Conservation (phyloP, 1,140 invertebrate species). For the Cydia amplana region DNA sequence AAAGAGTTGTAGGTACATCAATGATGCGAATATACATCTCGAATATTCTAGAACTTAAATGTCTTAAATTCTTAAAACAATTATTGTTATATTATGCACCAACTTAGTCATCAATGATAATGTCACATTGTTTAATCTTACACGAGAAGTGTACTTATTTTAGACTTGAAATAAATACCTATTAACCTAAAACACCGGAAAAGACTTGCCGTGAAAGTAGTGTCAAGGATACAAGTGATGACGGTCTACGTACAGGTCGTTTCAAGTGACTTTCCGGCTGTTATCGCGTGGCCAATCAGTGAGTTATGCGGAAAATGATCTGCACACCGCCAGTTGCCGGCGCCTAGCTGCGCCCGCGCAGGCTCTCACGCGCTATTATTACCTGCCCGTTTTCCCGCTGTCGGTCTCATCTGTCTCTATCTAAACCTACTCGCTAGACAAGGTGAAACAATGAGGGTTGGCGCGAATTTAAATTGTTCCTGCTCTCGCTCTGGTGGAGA, state of each 20-base stretch:
- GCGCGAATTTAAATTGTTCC: constrained; percentile 17
- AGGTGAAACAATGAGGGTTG: constrained; percentile 14
- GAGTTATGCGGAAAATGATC: constrained; percentile 28
- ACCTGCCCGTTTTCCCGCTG: constrained; percentile 24
- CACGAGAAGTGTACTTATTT: not conserved
- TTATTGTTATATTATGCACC: too few relatives aligned
- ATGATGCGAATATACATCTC: too few relatives aligned
- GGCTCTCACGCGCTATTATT: constrained; percentile 21
- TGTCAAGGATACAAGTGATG: not conserved
- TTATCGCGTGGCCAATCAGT: constrained; percentile 23
- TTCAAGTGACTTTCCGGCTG: constrained; percentile 15
- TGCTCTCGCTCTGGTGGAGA: constrained; percentile 40
- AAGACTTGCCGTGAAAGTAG: not conserved
- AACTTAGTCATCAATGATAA: too few relatives aligned
- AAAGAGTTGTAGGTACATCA: too few relatives aligned
- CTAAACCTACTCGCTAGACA: constrained; percentile 5
- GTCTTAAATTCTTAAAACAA: too few relatives aligned
- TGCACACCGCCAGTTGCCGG: not conserved
- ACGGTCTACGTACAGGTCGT: constrained; percentile 1
- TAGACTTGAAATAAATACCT: not conserved
- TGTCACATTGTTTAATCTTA: too few relatives aligned
- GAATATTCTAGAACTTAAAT: too few relatives aligned
- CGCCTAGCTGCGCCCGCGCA: constrained; percentile 2
- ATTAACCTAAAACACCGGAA: not conserved
- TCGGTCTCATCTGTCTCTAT: constrained; percentile 5